Base-by-base conservation (phyloP, 2,113 vertebrate species). In the Pangasianodon gigas region DNA sequence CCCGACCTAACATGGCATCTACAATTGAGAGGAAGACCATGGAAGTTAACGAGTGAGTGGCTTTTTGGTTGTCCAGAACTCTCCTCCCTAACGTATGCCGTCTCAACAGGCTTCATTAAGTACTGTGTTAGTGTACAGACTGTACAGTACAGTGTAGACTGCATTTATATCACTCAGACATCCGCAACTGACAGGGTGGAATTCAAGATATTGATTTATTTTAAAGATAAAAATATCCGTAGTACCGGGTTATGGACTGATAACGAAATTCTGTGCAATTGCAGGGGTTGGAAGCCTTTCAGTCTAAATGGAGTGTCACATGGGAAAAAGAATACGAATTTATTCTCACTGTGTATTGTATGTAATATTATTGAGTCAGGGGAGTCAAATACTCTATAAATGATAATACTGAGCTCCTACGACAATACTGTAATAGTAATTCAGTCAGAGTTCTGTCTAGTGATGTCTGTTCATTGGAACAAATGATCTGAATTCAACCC, bases 31-130 rank as follows among this genome's bases (percentile, higher is more conserved):
- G 84, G 84, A 85, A 85, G 60, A 85, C 58, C 84, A 29, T 85
- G 84, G 84, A 85, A n/a, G 84, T 85, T 18, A 85, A 85, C 60
- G 84, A 85, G 84, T 85, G 44, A 85, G 84, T 85, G 41, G 41
- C 13, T 48, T 48, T 65, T 91, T 88, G 90, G 65, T 92, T 88
- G 88, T 60, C 91, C 54, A 60, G 2, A 84, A 14, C 10, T 60
- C 19, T 81, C 14, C 29, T 44, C 16, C 13, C 13, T 13, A 69
- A 46, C 32, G 37, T 41, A 32, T 32, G 10, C 7, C 5, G 32
- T 37, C 69, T 16, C 1, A 18, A 1, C 18, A 24, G 3, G 21
- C 18, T 46, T 79, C 21, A 41, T 74, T 46, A 77, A 77, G 0
- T 46, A 5, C 21, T 46, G 19, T 11, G 24, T 46, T 71, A 41